Conservation (phyloP, 2,113 vertebrate genomes). For the Platichthys stellatus region DNA sequence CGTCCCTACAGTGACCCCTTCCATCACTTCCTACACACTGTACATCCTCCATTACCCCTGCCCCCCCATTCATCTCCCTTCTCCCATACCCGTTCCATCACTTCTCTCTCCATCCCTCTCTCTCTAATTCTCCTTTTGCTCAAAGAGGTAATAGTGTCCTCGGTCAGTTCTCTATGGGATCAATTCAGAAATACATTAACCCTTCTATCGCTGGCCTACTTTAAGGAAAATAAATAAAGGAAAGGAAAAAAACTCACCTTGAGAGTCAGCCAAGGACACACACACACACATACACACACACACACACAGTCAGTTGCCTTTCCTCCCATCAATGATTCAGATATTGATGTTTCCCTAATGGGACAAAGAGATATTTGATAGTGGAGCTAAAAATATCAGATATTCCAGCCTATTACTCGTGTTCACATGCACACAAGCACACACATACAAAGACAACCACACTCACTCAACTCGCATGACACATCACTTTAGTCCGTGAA, state of each 20-base stretch:
- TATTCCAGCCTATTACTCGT: conserved; percentile 30
- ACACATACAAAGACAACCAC: no score
- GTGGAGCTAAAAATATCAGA: conserved; percentile 63
- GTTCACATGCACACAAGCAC: background rate
- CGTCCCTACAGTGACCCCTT: conserved; percentile 15
- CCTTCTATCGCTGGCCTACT: conserved; percentile 66
- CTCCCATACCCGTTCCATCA: background rate
- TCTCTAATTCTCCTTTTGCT: background rate
- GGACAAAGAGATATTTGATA: conserved; percentile 63
- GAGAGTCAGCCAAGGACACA: conserved; percentile 63
- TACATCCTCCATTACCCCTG: conserved; percentile 13
- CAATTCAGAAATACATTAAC: conserved; percentile 69
- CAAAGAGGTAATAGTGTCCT: conserved; percentile 54
- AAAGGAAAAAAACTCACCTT: conserved; percentile 53
- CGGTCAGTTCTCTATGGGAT: conserved; percentile 67
- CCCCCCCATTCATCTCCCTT: conserved; percentile 17
- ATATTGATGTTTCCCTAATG: conserved; percentile 65
- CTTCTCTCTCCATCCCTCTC: background rate
- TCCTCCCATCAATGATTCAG: conserved; percentile 52
- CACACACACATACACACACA: background rate
- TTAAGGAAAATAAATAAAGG: conserved; percentile 31
- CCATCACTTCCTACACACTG: conserved; percentile 28
- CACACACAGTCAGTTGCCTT: conserved; percentile 20
- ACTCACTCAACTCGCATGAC: no score
- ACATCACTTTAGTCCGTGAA: background rate